Evolutionary conservation across 1,140 invertebrate genomes (phyloP), one percentile per base, ranked within the genome.

Genomic region (Idris sp.): DNA sequence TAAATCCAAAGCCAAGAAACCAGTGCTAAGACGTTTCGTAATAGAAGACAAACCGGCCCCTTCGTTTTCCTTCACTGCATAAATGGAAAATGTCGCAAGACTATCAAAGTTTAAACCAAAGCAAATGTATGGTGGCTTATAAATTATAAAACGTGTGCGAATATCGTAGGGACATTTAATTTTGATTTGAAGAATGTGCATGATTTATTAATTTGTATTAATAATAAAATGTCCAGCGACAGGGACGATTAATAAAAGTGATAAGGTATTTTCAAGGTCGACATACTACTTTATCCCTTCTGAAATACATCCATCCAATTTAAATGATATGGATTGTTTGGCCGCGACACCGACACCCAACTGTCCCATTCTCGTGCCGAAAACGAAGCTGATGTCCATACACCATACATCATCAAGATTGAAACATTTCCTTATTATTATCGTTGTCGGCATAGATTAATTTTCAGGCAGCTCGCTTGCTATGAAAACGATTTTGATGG

Each of bases 391-490:
- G 74, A 81, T 79, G 78, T 77, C 79, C 76, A 78, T 77, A 80
- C 74, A 79, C 81, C 84, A 86, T 86, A 86, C 84, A 86, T 87
- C 86, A 86, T 79, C 81, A 79, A 81, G 84, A 87, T 87, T 86
- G 85, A 86, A 86, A 87, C 85, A 86, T 87, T 87, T 87, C 86
- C 84, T 87, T 85, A 86, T 85, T 86, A 86, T 87, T 87, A 87
- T 84, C 81, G 76, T 82, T 83, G 84, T 80, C 81, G 78, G 84
- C 82, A 83, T 86, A 85, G 86, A 87, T 86, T 86, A 86, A 86
- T 86, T 86, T 80, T 75, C 67, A 74, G 81, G 64, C 68, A 64
- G 41, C 51, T 49, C 44, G 43, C 49, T 62, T 38, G 61, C 62
- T 67, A 72, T 72, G 74, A 76, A 76, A 76, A 72, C 62, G 74